Percentiles rank a stretch among this genome's conserved stretches.
phyloP scores from a whole-genome alignment of 2,797 vertebrate species.

The Cheirogaleus major region DNA sequence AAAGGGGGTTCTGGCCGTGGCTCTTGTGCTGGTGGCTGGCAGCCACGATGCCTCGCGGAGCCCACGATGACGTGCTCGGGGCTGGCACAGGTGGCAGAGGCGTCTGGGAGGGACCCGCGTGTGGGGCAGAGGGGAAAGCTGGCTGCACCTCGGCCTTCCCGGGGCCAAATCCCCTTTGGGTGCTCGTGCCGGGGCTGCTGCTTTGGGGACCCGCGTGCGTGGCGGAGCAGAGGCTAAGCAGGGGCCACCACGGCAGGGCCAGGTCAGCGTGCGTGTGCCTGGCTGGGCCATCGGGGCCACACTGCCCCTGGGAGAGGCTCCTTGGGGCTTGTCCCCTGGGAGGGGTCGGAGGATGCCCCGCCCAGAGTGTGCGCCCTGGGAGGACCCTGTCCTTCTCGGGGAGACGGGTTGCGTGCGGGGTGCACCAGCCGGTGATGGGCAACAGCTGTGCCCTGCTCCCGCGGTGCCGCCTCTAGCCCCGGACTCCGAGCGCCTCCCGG shows the following conservation, averaged over 20 bases:
- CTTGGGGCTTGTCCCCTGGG: neutral
- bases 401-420: neutral
- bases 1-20: neutral
- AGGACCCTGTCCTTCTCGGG: fast-evolving
- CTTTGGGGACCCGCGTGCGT: fast-evolving
- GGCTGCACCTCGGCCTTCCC: neutral
- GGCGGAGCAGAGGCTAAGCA: neutral
- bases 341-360: neutral
- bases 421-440: neutral
- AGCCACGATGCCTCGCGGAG: neutral
- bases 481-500: neutral
- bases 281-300: fast-evolving
- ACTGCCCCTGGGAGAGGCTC: neutral
- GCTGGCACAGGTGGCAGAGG: neutral
- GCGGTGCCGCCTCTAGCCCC: neutral
- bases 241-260: neutral
- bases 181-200: too few species aligned
- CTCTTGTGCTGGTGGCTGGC: neutral
- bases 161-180: neutral
- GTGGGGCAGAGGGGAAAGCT: too few species aligned
- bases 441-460: neutral
- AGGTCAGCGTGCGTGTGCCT: fast-evolving
- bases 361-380: neutral
- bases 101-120: too few species aligned
- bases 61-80: neutral